Conservation (phyloP, 2,113 vertebrate species). For the Corythaixoides concolor region DNA sequence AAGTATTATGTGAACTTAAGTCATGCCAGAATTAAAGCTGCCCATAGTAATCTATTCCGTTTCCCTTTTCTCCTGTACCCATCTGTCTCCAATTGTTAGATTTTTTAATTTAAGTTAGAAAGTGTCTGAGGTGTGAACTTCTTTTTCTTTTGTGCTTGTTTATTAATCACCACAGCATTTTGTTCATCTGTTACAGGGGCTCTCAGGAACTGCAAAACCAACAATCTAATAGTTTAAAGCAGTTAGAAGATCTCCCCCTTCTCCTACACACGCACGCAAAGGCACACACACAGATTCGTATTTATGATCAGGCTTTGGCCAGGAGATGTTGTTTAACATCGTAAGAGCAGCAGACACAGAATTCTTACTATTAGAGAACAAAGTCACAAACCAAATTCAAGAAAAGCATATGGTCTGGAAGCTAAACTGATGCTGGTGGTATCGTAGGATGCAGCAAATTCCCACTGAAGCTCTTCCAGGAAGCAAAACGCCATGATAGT, state of each 20-base stretch:
- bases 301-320: neutral
- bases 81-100: neutral
- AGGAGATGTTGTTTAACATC: neutral
- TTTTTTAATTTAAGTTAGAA: neutral
- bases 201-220: neutral
- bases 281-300: neutral
- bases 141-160: neutral
- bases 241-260: neutral
- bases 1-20: neutral
- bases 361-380: neutral
- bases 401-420: conserved; percentile 89
- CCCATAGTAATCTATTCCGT: neutral
- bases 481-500: conserved; percentile 92
- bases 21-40: neutral
- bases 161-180: neutral
- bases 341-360: neutral
- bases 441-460: conserved; percentile 87
- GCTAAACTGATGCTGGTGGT: conserved; percentile 79
- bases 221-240: neutral
- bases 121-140: neutral
- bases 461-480: conserved; percentile 91
- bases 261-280: neutral
- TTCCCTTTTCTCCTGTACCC: neutral
- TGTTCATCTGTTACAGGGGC: neutral
- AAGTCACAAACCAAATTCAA: conserved; percentile 90